Evolutionary conservation across 2,113 vertebrate species (phyloP), one percentile per base, ranked within the genome.

Genomic region (Gracilinanus agilis): DNA sequence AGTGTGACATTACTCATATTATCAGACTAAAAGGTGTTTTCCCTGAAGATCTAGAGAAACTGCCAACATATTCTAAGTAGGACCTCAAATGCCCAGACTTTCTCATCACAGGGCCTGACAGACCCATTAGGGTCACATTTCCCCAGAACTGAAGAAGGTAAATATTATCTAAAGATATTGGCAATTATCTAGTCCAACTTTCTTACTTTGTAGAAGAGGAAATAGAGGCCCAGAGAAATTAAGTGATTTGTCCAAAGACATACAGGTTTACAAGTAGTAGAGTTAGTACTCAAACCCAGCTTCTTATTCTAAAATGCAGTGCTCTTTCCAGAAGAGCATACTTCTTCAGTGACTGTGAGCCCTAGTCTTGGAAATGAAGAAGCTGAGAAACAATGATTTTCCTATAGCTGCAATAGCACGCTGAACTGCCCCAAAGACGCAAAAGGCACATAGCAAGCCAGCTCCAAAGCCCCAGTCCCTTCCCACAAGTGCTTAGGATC

Each of bases 401-500:
- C 94, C 75, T 94, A 93, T 6, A 96, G 54, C 58, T 96, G 40
- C 27, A 25, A 13, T 8, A 75, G 88, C 53, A 93, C 27, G 61
- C 5, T 93, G 27, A 88, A 13, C 92, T 40, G 44, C 75, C 90
- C 55, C 25, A 54, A 88, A 93, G 53, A 53, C 19, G 54, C 24
- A 90, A 93, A 54, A 94, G 90, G 53, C 89, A 89, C 34, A 92
- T 0, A 95, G 67, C n/a, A 40, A 83, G 55, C 9, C 83, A 97
- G 44, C 9, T 44, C 90, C 83, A 49, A 44, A 90, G 88, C 25
- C 90, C 97, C 40, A 96, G 83, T 23, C 67, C 58, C 54, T 92
- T 40, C 44, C 56, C 96, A 67, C 56, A 95, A 95, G 83, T 58
- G 55, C 53, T 54, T 91, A 91, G 54, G 44, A 90, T 90, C 91